phyloP scores from a whole-genome alignment of 1,140 invertebrate genomes.

The Chlorops oryzae region DNA sequence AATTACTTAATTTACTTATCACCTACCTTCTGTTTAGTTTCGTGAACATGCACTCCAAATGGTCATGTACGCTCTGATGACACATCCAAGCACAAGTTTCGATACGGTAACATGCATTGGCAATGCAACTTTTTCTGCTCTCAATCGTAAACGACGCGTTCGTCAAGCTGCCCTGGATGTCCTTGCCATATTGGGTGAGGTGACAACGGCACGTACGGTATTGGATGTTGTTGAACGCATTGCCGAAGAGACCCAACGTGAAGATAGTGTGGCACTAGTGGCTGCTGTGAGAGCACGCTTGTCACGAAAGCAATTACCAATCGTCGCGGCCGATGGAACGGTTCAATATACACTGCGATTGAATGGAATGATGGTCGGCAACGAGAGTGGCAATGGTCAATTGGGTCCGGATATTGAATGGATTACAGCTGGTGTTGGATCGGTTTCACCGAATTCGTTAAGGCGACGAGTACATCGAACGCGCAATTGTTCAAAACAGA shows the following conservation, averaged over 20 bases:
- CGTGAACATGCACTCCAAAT: constrained; percentile 72
- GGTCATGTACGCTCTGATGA: constrained; percentile 67
- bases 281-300: constrained; percentile 54
- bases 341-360: constrained; percentile 59
- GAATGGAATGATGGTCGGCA: background rate
- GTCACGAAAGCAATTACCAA: constrained; percentile 59
- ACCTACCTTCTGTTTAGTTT: too few species aligned
- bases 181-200: constrained; percentile 69
- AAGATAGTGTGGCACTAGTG: constrained; percentile 49
- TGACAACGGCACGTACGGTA: constrained; percentile 55
- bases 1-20: constrained; percentile 25
- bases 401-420: constrained; percentile 63
- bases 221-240: constrained; percentile 50
- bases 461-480: constrained; percentile 27
- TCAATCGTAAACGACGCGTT: constrained; percentile 65
- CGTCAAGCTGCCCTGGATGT: constrained; percentile 75
- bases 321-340: constrained; percentile 60
- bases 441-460: constrained; percentile 52
- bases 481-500: constrained; percentile 6
- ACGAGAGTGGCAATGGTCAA: constrained; percentile 9
- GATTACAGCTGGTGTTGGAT: constrained; percentile 59
- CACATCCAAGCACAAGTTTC: constrained; percentile 76
- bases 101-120: constrained; percentile 59
- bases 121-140: constrained; percentile 55
- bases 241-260: constrained; percentile 31